Percentiles rank a stretch among this genome's conserved stretches.
Evolutionary conservation across 2,888 invertebrate genomes (phyloP).

Genomic region (Pseudococcus longispinus): DNA sequence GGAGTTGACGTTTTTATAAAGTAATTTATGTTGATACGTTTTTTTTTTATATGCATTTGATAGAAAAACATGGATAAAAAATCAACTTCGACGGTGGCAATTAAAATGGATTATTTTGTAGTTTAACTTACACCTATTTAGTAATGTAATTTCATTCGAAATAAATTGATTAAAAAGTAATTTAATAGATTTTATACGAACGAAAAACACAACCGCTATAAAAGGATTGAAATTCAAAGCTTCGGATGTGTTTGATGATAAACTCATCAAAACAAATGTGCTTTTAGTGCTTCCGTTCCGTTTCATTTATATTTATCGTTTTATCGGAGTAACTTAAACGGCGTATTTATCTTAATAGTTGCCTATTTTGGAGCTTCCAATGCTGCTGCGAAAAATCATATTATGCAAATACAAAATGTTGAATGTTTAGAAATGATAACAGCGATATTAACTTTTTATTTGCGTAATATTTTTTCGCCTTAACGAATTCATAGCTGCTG

Average conservation of each 20-base stretch:
- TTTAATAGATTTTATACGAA: neutral
- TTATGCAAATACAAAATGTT: conserved; percentile 4
- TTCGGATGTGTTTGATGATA: neutral
- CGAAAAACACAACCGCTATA: neutral
- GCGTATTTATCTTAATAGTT: conserved; percentile 13
- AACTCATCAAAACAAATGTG: conserved; percentile 23
- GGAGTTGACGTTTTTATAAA: neutral
- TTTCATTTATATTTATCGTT: neutral
- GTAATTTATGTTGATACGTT: too few relatives aligned
- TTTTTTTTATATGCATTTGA: too few relatives aligned
- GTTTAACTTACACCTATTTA: neutral
- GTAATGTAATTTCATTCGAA: neutral
- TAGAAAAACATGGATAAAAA: too few relatives aligned
- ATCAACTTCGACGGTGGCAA: neutral
- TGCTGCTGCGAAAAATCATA: neutral
- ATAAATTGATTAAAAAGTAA: neutral
- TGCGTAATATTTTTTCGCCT: neutral
- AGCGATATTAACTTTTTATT: neutral
- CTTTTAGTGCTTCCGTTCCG: neutral
- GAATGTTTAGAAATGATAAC: neutral
- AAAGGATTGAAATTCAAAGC: neutral
- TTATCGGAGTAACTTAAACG: neutral
- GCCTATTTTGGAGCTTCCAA: neutral
- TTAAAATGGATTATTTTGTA: neutral
- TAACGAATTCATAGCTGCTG: neutral